phyloP scores from a whole-genome alignment of 2,113 vertebrate genomes.

The Vulpes lagopus region DNA sequence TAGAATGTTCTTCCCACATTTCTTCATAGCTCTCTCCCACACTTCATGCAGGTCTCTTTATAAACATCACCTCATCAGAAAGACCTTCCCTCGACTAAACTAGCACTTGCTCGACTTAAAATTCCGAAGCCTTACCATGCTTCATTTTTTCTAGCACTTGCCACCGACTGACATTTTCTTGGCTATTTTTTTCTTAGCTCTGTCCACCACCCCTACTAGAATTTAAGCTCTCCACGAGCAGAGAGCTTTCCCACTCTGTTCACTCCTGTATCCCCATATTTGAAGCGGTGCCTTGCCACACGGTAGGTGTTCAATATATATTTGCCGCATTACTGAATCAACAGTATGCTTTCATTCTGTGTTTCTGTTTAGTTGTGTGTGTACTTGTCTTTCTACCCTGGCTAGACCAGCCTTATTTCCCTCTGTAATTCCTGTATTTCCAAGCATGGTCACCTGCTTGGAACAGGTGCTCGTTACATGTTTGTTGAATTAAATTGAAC shows the following conservation, averaged over 20 bases:
- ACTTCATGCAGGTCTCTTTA: not conserved
- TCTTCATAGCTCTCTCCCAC: not conserved
- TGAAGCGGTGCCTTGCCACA: not conserved
- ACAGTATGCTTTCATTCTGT: not conserved
- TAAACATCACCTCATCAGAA: not conserved
- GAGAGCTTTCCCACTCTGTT: not conserved
- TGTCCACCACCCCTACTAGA: not conserved
- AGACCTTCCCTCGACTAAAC: not conserved
- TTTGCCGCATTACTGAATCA: not conserved
- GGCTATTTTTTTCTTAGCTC: not conserved
- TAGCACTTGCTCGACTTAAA: not conserved
- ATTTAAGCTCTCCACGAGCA: not conserved
- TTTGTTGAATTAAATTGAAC: not conserved
- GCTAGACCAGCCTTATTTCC: not conserved
- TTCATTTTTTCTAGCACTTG: not conserved
- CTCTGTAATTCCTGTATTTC: not conserved
- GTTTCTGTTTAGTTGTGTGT: not conserved
- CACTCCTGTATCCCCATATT: not conserved
- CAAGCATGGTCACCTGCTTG: fast-evolving
- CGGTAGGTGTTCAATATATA: not conserved
- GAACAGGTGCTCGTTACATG: not conserved
- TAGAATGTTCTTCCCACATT: not conserved
- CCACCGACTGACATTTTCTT: not conserved
- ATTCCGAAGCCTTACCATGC: not conserved
- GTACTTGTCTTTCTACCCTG: not conserved